Base-by-base conservation (phyloP, 2,888 invertebrate species). In the Pecten maximus region DNA sequence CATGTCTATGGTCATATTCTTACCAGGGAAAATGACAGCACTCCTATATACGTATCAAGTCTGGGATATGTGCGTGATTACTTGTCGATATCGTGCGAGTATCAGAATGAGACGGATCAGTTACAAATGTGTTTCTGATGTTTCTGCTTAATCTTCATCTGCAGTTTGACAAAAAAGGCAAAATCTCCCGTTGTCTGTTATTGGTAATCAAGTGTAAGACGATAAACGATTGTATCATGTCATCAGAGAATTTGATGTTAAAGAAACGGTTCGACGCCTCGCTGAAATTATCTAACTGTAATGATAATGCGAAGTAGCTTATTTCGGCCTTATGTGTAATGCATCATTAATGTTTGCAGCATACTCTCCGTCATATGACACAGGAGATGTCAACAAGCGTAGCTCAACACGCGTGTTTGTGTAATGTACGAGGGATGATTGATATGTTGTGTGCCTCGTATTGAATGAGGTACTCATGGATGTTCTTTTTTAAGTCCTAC, bases 1-100 rank as follows among this genome's bases (percentile, higher is more conserved):
- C 74, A 74, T 74, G 74, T 74, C 74, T 74, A 35, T 74, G 28
- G 35, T 35, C 74, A 74, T 74, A 28, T 35, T 74, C n/a, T 74
- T 74, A 28, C n/a, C n/a, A 19, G 23, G n/a, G 74, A 74, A 35
- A 74, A 4, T 74, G 74, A 74, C 74, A 74, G 28, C 35, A 74
- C 6, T 28, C 35, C 74, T 74, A 35, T 74, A 8, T 74, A 74
- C 74, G 28, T 74, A 74, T 74, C 74, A 12, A 35, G 74, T 74
- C 28, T 74, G 35, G 15, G 28, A 74, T 0, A 28, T 23, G 28
- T 74, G 74, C 74, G 23, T 74, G 74, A 74, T 74, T 74, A 74
- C 74, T 74, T 74, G 74, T 74, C 74, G 74, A 74, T 74, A 74
- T 74, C 74, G 35, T 74, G 74, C 23, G 28, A 10, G 74, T 10